Evolutionary conservation across 2,888 invertebrate genomes (phyloP), one percentile per base, ranked within the genome.

Genomic region (Chouioia cunea): DNA sequence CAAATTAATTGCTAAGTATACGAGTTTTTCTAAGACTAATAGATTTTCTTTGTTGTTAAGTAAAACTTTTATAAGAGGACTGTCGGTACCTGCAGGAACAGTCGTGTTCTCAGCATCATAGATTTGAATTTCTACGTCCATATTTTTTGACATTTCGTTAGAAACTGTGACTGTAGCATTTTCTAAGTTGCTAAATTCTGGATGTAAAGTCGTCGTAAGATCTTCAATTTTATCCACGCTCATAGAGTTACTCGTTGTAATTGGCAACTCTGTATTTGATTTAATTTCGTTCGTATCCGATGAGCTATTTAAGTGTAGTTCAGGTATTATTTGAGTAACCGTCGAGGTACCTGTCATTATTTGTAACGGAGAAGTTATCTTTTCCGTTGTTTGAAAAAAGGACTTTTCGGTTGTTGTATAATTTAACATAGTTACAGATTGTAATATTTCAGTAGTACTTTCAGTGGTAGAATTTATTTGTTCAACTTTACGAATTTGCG

Each of bases 71-170:
- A 36, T 18, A 27, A 52, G 20, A 62, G 18, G 48, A 43, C 47
- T 56, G 59, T 71, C 64, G 69, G 47, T 69, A 73, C 68, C 71
- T 73, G 62, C 53, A 52, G 66, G 48, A 53, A 52, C 52, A 20
- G 54, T 66, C 46, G 27, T 22, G 18, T 67, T 73, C 44, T 36
- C 43, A 15, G 47, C 18, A 56, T 68, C 65, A 62, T 58, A 53
- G 46, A 71, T 48, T 47, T 65, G 52, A 46, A 64, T 64, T 56
- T 67, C 67, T 59, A 67, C 46, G 18, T 74, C 75, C 50, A 67
- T 67, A 43, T 56, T 73, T 56, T 70, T 75, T 15, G 50, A 43
- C 47, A 18, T 50, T 44, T 66, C 50, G 36, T 57, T 46, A 2
- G 36, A 57, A 18, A 60, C 54, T 22, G 48, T 67, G 14, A 36